These are phyloP conservation scores for Styela plicata DNA, from an alignment of 23 tunicate genomes.

Conservation along the genomic window DNA sequence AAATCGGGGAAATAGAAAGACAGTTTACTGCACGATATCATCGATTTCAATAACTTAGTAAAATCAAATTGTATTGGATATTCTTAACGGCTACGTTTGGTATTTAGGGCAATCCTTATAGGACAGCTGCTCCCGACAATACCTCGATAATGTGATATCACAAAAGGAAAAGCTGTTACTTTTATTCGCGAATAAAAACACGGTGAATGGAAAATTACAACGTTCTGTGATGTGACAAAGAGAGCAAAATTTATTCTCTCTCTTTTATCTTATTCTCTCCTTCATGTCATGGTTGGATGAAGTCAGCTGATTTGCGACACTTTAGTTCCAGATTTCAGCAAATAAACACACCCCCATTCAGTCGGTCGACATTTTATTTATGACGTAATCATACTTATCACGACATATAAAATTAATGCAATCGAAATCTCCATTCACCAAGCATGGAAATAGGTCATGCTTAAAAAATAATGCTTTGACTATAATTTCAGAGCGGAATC, in stretches of 20 bases:
- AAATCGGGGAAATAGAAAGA: no score
- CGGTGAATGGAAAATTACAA: background rate
- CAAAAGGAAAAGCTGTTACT: background rate
- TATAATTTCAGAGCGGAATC: no score
- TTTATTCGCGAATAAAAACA: background rate
- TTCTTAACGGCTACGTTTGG: background rate
- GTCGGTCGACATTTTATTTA: background rate
- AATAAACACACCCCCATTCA: background rate
- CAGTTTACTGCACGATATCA: no score
- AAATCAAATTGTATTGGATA: no score
- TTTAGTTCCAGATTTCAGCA: background rate
- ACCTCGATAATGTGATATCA: background rate
- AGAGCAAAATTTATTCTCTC: background rate
- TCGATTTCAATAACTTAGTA: no score
- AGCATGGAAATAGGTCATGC: no score
- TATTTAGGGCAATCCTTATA: background rate
- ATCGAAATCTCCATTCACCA: no score
- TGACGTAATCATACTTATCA: background rate
- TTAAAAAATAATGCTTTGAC: no score
- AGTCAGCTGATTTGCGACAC: background rate
- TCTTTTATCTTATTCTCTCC: background rate
- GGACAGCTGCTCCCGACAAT: background rate
- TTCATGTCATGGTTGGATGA: background rate
- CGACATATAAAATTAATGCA: no score
- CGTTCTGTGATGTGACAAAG: background rate